phyloP scores from a whole-genome alignment of 2,888 invertebrate species.

The Xylocampa areola region DNA sequence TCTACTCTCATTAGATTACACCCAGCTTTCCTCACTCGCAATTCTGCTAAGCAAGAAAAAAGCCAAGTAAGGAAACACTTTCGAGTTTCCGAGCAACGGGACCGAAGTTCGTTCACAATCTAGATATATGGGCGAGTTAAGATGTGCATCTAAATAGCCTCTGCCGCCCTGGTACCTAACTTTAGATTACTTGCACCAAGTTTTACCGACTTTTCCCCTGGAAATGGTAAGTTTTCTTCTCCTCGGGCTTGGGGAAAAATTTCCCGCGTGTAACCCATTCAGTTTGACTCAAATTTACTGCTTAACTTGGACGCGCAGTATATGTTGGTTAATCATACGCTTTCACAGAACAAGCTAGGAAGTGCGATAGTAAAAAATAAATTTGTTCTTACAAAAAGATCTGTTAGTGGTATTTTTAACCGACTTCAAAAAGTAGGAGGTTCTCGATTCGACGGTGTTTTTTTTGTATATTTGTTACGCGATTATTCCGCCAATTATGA shows the following conservation, averaged over 20 bases:
- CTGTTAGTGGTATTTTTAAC: too few species aligned
- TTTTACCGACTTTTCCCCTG: slow-evolving; percentile 78
- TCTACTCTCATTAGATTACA: slow-evolving; percentile 73
- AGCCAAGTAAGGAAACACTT: slow-evolving; percentile 53
- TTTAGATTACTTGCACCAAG: slow-evolving; percentile 89
- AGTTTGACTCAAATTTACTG: slow-evolving; percentile 83
- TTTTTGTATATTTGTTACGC: too few species aligned
- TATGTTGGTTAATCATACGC: slow-evolving; percentile 66
- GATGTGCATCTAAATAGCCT: slow-evolving; percentile 90
- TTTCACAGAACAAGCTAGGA: slow-evolving; percentile 44
- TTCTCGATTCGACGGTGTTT: too few species aligned
- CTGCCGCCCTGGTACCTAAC: slow-evolving; percentile 87
- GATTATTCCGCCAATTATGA: too few species aligned
- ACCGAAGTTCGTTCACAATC: slow-evolving; percentile 82
- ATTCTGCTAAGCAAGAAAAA: slow-evolving; percentile 66
- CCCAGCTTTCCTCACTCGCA: slow-evolving; percentile 69
- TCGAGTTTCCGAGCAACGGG: slow-evolving; percentile 61
- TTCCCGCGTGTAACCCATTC: slow-evolving; percentile 82
- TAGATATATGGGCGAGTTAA: slow-evolving; percentile 89
- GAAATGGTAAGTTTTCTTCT: slow-evolving; percentile 76
- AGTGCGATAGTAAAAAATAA: too few species aligned
- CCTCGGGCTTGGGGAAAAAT: slow-evolving; percentile 64
- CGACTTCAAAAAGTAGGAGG: too few species aligned
- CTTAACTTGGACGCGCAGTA: slow-evolving; percentile 74
- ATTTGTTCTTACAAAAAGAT: too few species aligned